phyloP scores from a whole-genome alignment of 2,113 vertebrate species.

The Eretmochelys imbricata region DNA sequence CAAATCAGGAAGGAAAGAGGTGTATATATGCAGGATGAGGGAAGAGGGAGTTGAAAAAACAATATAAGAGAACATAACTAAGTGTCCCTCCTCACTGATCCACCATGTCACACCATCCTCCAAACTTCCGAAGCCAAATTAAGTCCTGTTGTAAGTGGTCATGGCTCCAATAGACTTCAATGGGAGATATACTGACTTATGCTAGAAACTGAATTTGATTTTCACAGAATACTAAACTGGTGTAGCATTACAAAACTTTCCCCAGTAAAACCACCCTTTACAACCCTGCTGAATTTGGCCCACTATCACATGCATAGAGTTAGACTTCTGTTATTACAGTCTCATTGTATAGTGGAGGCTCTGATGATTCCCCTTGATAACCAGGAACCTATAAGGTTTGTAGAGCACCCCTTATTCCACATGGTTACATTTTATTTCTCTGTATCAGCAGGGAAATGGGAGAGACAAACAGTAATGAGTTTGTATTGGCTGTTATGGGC shows the following conservation, averaged over 20 bases:
- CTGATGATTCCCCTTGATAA: not conserved
- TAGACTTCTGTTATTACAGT: constrained; percentile 7
- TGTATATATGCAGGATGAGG: not conserved
- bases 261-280: not conserved
- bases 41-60: not conserved
- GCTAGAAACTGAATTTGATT: not conserved
- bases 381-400: not conserved
- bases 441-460: not conserved
- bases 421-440: not conserved
- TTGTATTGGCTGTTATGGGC: not conserved
- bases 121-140: not conserved
- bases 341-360: not conserved
- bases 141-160: not conserved
- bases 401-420: constrained; percentile 11
- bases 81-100: not conserved
- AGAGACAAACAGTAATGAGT: constrained; percentile 6
- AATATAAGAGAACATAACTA: not conserved
- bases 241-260: not conserved
- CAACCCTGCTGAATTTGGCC: not conserved
- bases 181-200: not conserved
- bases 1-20: not conserved
- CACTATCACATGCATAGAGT: not conserved
- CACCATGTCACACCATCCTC: not conserved
- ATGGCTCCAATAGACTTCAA: not conserved
- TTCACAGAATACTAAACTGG: not conserved